These are phyloP conservation scores for Eupithecia subfuscata DNA, from an alignment of 2,888 invertebrate genomes.

Conservation along the genomic window DNA sequence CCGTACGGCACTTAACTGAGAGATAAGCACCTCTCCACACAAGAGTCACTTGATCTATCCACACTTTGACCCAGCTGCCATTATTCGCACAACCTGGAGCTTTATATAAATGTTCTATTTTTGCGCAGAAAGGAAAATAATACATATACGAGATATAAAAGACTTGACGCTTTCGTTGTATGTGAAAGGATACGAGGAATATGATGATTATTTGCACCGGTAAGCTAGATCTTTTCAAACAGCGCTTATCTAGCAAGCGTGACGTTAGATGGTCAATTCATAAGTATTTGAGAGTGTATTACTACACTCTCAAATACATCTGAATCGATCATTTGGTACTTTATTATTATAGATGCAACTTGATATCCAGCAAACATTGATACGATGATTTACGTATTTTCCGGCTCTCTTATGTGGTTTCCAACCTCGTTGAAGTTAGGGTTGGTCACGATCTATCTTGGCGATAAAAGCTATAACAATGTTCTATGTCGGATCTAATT, in stretches of 20 bases:
- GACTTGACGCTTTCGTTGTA: neutral
- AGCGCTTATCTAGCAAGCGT: neutral
- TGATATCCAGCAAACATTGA: neutral
- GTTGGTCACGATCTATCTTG: neutral
- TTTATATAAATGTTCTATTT: conserved; percentile 22
- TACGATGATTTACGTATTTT: no score
- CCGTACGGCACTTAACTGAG: conserved; percentile 43
- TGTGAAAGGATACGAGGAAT: neutral
- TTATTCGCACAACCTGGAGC: conserved; percentile 43
- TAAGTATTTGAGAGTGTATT: no score
- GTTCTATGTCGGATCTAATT: neutral
- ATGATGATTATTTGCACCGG: neutral
- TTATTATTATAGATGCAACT: neutral
- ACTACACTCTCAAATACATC: no score
- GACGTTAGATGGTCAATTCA: neutral
- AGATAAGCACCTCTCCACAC: conserved; percentile 50
- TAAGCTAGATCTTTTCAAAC: neutral
- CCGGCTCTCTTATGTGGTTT: no score
- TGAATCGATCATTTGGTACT: neutral
- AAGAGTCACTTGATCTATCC: conserved; percentile 55
- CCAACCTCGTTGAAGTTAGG: no score
- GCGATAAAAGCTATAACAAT: neutral
- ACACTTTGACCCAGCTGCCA: conserved; percentile 47
- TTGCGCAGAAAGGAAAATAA: neutral
- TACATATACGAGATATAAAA: neutral